Conservation (phyloP, 1,140 invertebrate species). For the Chionoecetes opilio region DNA sequence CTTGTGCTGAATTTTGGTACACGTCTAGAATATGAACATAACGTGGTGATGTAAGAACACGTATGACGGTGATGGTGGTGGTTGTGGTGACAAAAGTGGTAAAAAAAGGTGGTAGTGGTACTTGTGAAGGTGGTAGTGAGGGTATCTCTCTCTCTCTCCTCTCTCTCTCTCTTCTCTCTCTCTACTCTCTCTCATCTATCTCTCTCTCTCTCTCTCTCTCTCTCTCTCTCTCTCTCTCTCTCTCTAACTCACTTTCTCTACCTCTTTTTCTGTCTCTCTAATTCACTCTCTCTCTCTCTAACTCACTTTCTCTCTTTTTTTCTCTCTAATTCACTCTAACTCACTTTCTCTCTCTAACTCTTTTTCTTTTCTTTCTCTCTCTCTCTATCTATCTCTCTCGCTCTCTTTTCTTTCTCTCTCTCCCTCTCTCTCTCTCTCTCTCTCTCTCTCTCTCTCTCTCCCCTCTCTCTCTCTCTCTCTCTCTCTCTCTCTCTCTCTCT, state of each 20-base stretch:
- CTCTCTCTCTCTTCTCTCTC: too few species aligned
- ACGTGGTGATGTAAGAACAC: too few species aligned
- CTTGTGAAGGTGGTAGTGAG: not conserved
- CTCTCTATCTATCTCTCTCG: not conserved
- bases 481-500: not conserved
- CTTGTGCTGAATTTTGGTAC: too few species aligned
- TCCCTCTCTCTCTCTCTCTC: slow-evolving; percentile 46
- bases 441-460: not conserved
- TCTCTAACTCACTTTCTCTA: slow-evolving; percentile 12
- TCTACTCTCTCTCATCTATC: not conserved
- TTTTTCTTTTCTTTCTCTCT: not conserved
- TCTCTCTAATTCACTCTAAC: slow-evolving; percentile 23
- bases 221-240: too few species aligned
- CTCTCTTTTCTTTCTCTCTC: not conserved
- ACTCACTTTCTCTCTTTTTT: slow-evolving; percentile 25
- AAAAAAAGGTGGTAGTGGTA: not conserved
- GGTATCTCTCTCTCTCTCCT: too few species aligned
- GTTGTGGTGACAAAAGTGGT: too few species aligned
- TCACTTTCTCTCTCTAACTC: slow-evolving; percentile 28
- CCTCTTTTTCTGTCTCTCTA: too few species aligned
- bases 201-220: not conserved
- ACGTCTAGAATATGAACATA: too few species aligned
- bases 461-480: not conserved
- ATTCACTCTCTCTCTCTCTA: not conserved
- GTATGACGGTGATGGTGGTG: too few species aligned